These are phyloP conservation scores for Heliconius hortense DNA, from an alignment of 2,888 invertebrate species.

Conservation along the genomic window DNA sequence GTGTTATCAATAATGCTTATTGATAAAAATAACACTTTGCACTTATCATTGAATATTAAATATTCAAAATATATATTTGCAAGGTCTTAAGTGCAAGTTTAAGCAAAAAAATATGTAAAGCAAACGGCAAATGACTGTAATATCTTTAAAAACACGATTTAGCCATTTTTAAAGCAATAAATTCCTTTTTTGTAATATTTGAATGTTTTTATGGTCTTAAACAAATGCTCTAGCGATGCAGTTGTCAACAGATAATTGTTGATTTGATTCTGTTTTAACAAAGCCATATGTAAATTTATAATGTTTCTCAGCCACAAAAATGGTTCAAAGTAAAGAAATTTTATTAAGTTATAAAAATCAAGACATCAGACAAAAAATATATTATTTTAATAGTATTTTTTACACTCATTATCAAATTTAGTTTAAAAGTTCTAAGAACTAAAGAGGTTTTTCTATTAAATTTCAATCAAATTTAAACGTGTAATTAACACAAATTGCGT, in stretches of 20 bases:
- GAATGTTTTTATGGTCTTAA: background rate
- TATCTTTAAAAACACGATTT: background rate
- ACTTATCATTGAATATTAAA: conserved; percentile 5
- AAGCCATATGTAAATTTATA: background rate
- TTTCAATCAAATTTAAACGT: conserved; percentile 1
- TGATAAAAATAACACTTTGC: conserved; percentile 3
- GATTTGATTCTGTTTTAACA: no score
- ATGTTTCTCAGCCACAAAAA: background rate
- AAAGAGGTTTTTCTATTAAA: background rate
- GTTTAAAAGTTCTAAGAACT: background rate
- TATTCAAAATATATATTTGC: background rate
- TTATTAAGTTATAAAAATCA: background rate
- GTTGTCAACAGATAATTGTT: no score
- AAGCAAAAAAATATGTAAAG: background rate
- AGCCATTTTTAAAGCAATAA: background rate
- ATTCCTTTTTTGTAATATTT: background rate
- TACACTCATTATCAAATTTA: background rate
- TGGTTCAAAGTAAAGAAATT: background rate
- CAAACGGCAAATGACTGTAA: background rate
- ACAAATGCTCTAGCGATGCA: no score
- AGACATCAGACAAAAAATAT: background rate
- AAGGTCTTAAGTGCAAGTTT: background rate
- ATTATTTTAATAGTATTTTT: background rate
- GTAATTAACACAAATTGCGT: conserved; percentile 11
- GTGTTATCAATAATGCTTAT: background rate